Base-by-base conservation (phyloP, 2,797 vertebrate genomes). In the Cynodonichthys magdalenae region DNA sequence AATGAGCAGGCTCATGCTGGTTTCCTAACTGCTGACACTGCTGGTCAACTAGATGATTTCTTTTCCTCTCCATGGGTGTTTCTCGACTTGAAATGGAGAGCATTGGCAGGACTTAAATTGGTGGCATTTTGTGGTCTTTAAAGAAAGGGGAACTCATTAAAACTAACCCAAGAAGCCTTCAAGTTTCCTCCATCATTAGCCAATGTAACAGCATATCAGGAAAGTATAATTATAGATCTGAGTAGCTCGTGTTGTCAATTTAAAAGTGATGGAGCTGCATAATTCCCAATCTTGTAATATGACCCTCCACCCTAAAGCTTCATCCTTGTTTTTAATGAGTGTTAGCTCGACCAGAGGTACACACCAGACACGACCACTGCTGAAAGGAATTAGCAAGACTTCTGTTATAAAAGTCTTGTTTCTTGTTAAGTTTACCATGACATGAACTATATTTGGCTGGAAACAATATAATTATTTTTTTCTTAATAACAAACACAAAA, bases 51-150 rank as follows among this genome's bases (percentile, higher is more conserved):
- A 93, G 92, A 93, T 93, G 92, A 90, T 91, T 93, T 80, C 82
- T 94, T 91, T 94, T 92, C 79, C 82, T 92, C 95, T 91, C 95
- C 80, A 75, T 87, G 94, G 95, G 95, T 95, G 94, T 94, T 94
- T 94, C 92, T 95, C 94, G 92, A 95, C 94, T 95, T 93, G 94
- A 94, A 95, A 94, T 92, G 89, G 92, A 95, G 94, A 92, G 95
- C 95, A 96, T 96, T 97, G 96, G 94, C 94, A 96, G 93, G 94
- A 95, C 95, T 95, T 96, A 97, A 97, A 98, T 98, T 96, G 95
- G 95, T 96, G 94, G 94, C 91, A 92, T 96, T 97, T 96, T 96
- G 95, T 95, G 92, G 90, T 95, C 94, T 94, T 91, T 94, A 95
- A 96, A 93, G 79, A 90, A 89, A 93, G 91, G 94, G 90, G 93